Conservation (phyloP, 2,888 invertebrate species). For the Spialia ferax region DNA sequence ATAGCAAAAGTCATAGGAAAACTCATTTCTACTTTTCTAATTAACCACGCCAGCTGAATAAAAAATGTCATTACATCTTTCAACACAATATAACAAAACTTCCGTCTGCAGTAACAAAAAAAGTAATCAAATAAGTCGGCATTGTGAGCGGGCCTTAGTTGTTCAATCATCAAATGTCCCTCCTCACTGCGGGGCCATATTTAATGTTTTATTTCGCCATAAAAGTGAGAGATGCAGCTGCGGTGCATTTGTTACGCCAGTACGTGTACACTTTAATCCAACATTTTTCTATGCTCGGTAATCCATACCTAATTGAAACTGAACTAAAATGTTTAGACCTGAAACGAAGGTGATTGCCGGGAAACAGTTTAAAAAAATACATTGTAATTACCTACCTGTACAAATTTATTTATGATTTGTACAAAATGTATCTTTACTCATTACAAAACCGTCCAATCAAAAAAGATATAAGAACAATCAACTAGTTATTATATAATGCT, state of each 20-base stretch:
- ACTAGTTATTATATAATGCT: too few relatives aligned
- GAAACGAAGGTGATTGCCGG: neutral
- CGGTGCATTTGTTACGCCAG: conserved; percentile 64
- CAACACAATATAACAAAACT: conserved; percentile 16
- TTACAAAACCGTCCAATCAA: too few relatives aligned
- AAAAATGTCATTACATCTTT: neutral
- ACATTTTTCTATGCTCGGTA: conserved; percentile 16
- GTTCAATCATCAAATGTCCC: conserved; percentile 61
- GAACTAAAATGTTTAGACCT: too few relatives aligned
- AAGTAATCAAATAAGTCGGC: conserved; percentile 28
- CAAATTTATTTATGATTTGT: too few relatives aligned
- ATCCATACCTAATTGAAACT: conserved; percentile 14
- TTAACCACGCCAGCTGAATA: neutral
- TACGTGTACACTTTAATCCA: conserved; percentile 39
- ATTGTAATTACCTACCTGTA: too few relatives aligned
- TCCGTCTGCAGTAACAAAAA: conserved; percentile 17
- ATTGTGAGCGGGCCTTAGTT: conserved; percentile 46
- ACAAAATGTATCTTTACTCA: too few relatives aligned
- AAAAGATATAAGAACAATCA: too few relatives aligned
- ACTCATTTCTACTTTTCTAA: neutral
- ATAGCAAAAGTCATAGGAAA: neutral
- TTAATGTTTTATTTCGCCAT: conserved; percentile 79
- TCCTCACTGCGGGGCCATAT: conserved; percentile 57
- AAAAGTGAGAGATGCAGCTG: conserved; percentile 74
- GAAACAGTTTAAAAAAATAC: too few relatives aligned